Evolutionary conservation across 2,797 vertebrate species (phyloP).

Genomic region (Hafferia zeledoni): DNA sequence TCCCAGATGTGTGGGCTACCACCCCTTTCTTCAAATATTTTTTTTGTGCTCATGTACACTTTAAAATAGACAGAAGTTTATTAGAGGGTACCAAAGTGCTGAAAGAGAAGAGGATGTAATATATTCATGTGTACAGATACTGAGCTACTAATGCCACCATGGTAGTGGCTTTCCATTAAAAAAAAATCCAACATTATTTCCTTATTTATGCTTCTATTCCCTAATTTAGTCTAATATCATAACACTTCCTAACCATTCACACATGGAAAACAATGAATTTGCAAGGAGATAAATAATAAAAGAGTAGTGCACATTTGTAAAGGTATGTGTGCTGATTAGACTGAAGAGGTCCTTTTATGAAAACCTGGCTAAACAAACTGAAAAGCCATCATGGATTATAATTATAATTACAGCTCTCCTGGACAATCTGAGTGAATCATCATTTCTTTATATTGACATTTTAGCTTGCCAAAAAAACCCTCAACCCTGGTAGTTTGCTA

Average conservation of each 20-base stretch:
- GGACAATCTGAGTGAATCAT: background rate
- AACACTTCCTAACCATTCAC: background rate
- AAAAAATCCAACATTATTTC: background rate
- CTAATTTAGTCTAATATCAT: background rate
- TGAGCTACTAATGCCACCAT: background rate
- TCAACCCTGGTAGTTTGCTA: background rate
- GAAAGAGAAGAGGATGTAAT: background rate
- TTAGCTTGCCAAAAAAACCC: background rate
- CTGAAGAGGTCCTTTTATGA: conserved; percentile 46
- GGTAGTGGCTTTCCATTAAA: background rate
- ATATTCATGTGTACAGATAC: background rate
- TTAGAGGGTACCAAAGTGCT: background rate
- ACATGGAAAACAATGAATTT: background rate
- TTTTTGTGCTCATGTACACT: background rate
- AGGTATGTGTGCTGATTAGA: background rate
- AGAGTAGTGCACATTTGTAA: background rate
- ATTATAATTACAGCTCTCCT: background rate
- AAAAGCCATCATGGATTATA: conserved; percentile 42
- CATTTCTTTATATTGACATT: background rate
- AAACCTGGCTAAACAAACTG: conserved; percentile 48
- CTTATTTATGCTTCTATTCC: background rate
- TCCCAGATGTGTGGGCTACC: background rate
- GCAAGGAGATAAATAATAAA: background rate
- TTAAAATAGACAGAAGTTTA: background rate
- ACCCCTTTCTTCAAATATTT: background rate